Conservation (phyloP, 2,797 vertebrate genomes). For the Danio tinwini region DNA sequence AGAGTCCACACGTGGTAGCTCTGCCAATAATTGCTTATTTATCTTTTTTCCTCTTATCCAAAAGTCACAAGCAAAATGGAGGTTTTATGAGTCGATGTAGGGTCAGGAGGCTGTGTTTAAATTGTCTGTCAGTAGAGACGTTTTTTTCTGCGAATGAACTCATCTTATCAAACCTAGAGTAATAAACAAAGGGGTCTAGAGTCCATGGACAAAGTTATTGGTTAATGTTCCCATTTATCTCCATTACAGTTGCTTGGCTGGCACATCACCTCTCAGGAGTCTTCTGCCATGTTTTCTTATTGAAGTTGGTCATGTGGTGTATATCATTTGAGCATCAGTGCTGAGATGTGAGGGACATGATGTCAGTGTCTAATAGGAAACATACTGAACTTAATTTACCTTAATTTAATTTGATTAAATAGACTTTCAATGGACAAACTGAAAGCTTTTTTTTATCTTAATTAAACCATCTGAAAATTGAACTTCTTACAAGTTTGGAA, state of each 20-base stretch:
- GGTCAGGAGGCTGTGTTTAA: slow-evolving; percentile 31
- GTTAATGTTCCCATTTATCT: background rate
- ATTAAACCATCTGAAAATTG: too few species aligned
- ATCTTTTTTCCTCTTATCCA: slow-evolving; percentile 25
- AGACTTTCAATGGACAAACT: too few species aligned
- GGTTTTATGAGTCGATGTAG: background rate
- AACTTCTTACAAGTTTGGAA: too few species aligned
- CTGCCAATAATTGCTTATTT: slow-evolving; percentile 51
- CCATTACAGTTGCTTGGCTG: background rate
- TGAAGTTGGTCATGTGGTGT: too few species aligned
- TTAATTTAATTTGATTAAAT: too few species aligned
- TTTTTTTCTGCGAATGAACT: background rate
- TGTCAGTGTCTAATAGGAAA: too few species aligned
- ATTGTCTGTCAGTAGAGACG: background rate
- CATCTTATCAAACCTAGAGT: background rate
- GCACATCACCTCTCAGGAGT: background rate
- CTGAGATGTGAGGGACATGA: too few species aligned
- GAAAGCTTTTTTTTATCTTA: too few species aligned
- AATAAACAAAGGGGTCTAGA: background rate
- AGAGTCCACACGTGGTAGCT: slow-evolving; percentile 40
- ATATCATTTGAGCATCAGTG: too few species aligned
- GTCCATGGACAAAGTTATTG: slow-evolving; percentile 1
- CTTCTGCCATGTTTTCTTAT: background rate
- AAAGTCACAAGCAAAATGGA: slow-evolving; percentile 25
- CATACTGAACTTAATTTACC: too few species aligned